Conservation (phyloP, 2,888 invertebrate species). For the Clepsis dumicolana region DNA sequence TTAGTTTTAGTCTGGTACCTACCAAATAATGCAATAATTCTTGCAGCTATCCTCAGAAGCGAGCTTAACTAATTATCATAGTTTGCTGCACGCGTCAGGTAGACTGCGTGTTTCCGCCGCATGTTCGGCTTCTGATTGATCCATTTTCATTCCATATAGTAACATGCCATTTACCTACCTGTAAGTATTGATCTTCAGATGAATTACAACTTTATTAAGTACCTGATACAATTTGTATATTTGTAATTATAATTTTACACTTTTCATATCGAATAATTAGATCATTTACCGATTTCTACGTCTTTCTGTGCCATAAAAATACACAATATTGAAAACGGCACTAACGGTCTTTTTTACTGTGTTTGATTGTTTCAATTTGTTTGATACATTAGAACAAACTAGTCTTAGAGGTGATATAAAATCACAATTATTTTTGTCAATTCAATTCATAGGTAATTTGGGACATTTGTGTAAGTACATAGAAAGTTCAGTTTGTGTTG, state of each 20-base stretch:
- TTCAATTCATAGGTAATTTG: constrained; percentile 28
- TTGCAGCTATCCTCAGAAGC: constrained; percentile 34
- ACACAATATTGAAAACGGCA: constrained; percentile 56
- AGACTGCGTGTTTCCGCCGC: constrained; percentile 3
- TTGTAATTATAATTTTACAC: constrained; percentile 70
- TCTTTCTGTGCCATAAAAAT: constrained; percentile 68
- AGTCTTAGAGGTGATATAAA: constrained; percentile 61
- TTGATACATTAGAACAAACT: constrained; percentile 64
- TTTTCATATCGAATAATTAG: constrained; percentile 58
- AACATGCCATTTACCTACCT: constrained; percentile 52
- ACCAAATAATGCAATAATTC: constrained; percentile 21
- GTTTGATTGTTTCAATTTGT: constrained; percentile 52
- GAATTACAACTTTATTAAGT: constrained; percentile 65
- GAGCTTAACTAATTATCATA: constrained; percentile 38
- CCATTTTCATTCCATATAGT: constrained; percentile 66
- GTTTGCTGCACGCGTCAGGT: constrained; percentile 26
- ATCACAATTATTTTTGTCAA: constrained; percentile 41
- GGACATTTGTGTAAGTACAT: constrained; percentile 23
- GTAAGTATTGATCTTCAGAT: constrained; percentile 62
- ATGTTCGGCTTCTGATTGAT: background rate
- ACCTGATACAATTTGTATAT: constrained; percentile 76
- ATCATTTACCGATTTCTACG: constrained; percentile 55
- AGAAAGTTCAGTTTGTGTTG: constrained; percentile 23
- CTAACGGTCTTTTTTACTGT: constrained; percentile 52
- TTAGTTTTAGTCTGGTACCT: constrained; percentile 44